Base-by-base conservation (phyloP, 2,888 invertebrate species). In the Trichacis sp. region DNA sequence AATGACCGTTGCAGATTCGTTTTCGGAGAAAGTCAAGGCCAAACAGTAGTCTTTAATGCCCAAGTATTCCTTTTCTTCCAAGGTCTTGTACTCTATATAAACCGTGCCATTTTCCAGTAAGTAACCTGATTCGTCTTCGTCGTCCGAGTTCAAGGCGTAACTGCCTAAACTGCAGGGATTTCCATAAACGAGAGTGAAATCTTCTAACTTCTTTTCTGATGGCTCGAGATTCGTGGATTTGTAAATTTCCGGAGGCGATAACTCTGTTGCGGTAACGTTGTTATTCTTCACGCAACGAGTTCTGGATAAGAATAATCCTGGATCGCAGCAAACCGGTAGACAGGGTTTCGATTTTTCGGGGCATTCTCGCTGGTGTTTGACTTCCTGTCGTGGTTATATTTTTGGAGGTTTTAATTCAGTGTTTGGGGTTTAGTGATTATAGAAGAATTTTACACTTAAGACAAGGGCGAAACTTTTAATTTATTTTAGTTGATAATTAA, bases 31-130 rank as follows among this genome's bases (percentile, higher is more conserved):
- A 19, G 73, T 51, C 15, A 64, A 53, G 3, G 73, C 74, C 3
- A 78, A 40, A 54, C 79, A 79, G 56, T 73, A 79, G 5, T 70
- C 68, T 0, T 50, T 46, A n/a, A 55, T 24, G 0, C 24, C 49
- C n/a, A 72, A 52, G 5, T 9, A 42, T 2, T 30, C 20, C 6
- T 55, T n/a, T 12, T 38, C 17, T 1, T 2, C 40, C 1, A 51
- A 19, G 9, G 51, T 24, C 47, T 74, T 67, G n/a, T 57, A 51
- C 0, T 1, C 4, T 18, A 66, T 33, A 20, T 69, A 63, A 3
- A 80, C 58, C 8, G 57, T 64, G 9, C 77, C 79, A 36, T 76
- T 71, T 15, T 77, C 73, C 14, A 75, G 51, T 1, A 80, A 52
- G 57, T 74, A 73, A 43, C 68, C 77, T 0, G 62, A 40, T n/a